These are phyloP conservation scores for Ridgeia piscesae DNA, from an alignment of 1,140 invertebrate genomes.

Conservation along the genomic window DNA sequence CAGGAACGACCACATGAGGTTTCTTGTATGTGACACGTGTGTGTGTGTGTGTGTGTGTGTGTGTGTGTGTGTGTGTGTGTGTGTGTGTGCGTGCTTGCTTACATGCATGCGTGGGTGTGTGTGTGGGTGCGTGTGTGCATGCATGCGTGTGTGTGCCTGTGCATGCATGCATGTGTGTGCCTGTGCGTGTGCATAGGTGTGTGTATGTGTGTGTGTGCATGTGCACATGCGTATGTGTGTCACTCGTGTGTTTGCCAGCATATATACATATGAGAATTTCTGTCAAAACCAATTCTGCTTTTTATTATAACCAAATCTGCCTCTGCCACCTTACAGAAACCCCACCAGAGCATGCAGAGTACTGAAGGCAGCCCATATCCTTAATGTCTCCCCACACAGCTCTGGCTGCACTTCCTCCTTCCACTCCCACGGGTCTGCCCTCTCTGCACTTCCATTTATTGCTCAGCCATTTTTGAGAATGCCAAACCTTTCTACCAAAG, in stretches of 20 bases:
- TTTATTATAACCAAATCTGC: background rate
- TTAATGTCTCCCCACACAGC: no score
- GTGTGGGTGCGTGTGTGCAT: background rate
- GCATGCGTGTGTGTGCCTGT: background rate
- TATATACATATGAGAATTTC: background rate
- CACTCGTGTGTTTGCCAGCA: background rate
- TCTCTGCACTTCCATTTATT: background rate
- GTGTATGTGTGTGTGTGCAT: slow-evolving; percentile 7
- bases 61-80: background rate
- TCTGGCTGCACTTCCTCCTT: background rate
- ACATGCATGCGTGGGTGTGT: background rate
- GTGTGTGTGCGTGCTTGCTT: background rate
- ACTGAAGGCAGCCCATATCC: no score
- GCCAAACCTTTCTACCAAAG: no score
- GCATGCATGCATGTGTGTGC: background rate
- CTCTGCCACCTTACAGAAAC: background rate
- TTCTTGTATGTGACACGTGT: background rate
- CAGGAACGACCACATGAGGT: no score
- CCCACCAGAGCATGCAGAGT: no score
- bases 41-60: background rate
- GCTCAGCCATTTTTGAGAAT: background rate
- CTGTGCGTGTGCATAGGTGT: background rate
- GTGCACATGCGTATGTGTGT: background rate
- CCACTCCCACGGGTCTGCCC: background rate
- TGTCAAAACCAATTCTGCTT: background rate